Conservation (phyloP, 1,140 invertebrate genomes). For the Kradibia gibbosae region DNA sequence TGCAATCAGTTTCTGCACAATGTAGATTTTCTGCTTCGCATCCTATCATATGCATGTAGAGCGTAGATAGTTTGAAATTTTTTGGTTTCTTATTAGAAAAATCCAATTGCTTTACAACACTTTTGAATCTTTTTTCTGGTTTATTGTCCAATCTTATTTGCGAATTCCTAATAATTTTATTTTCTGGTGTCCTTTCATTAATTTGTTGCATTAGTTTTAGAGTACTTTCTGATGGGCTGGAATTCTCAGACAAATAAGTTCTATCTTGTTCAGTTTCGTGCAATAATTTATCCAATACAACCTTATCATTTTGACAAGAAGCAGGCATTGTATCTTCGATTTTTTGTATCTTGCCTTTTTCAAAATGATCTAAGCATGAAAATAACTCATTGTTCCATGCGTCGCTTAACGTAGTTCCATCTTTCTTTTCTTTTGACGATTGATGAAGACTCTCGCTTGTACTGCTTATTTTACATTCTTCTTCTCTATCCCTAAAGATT, state of each 20-base stretch:
- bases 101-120: slow-evolving; percentile 24
- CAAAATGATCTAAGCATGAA: slow-evolving; percentile 61
- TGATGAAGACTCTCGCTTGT: slow-evolving; percentile 29
- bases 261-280: slow-evolving; percentile 12
- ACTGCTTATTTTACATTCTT: background rate
- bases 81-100: slow-evolving; percentile 30
- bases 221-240: background rate
- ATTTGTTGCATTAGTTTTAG: slow-evolving; percentile 54
- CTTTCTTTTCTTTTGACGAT: slow-evolving; percentile 36
- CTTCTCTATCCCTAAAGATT: slow-evolving; percentile 55
- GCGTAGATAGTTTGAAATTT: slow-evolving; percentile 71
- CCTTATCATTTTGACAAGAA: background rate
- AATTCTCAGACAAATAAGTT: background rate
- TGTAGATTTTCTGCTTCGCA: slow-evolving; percentile 69
- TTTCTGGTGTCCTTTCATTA: slow-evolving; percentile 70
- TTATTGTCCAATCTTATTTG: background rate
- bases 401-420: slow-evolving; percentile 53
- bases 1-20: slow-evolving; percentile 77
- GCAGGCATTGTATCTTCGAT: background rate
- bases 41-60: slow-evolving; percentile 74
- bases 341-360: background rate
- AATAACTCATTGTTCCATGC: slow-evolving; percentile 58
- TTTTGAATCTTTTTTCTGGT: slow-evolving; percentile 24
- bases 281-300: slow-evolving; percentile 34
- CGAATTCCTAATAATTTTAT: slow-evolving; percentile 52